A percentile compares a stretch with the other conserved stretches of the same genome.
phyloP scores from a whole-genome alignment of 2,888 invertebrate species.

The Diplazon laetatorius region DNA sequence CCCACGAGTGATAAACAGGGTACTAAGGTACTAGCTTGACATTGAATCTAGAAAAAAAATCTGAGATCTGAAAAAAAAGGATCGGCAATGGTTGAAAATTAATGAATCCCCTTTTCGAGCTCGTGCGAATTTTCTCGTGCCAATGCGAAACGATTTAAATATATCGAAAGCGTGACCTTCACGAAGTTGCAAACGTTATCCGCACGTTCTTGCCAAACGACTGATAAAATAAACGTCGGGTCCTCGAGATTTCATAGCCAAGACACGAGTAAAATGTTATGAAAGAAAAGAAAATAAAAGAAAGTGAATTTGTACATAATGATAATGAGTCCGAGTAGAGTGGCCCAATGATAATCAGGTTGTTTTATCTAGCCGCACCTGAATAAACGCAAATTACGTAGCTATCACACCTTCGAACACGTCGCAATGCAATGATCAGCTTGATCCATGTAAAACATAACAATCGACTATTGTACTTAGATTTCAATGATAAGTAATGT shows the following conservation, averaged over 20 bases:
- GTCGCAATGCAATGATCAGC: constrained; percentile 1
- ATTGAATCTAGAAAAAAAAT: background rate
- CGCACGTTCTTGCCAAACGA: constrained; percentile 27
- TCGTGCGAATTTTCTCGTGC: constrained; percentile 1
- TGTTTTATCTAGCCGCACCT: constrained; percentile 36
- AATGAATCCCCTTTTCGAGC: background rate
- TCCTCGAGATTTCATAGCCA: background rate
- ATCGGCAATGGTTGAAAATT: background rate
- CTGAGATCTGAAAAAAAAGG: background rate
- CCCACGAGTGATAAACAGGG: constrained; percentile 22
- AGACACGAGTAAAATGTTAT: constrained; percentile 4
- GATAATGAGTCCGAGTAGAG: background rate
- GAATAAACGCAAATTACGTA: constrained; percentile 1
- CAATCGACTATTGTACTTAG: constrained; percentile 25
- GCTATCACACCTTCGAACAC: background rate
- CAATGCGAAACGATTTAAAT: constrained; percentile 1
- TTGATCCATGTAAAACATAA: background rate
- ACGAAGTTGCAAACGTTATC: background rate
- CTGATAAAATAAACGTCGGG: constrained; percentile 5
- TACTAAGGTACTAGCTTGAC: too few relatives aligned
- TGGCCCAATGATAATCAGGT: constrained; percentile 7
- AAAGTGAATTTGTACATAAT: constrained; percentile 17
- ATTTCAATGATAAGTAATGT: constrained; percentile 32
- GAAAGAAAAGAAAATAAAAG: background rate
- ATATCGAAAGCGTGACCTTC: background rate